These are phyloP conservation scores for Rhagium mordax DNA, from an alignment of 2,888 invertebrate species.

Conservation along the genomic window DNA sequence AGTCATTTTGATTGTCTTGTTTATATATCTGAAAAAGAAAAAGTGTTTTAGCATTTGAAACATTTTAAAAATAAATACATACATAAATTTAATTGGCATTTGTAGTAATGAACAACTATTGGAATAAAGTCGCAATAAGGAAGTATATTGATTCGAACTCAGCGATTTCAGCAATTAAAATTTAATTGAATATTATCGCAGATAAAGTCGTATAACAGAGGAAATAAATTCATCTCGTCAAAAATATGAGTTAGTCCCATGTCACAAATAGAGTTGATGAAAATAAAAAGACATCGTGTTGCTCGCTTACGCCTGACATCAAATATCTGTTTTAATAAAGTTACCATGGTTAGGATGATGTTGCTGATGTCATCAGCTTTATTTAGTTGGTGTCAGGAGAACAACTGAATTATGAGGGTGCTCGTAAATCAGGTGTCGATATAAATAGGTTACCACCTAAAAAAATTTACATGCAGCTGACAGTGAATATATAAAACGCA, in stretches of 20 bases:
- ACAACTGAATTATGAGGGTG: slow-evolving; percentile 24
- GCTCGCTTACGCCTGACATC: slow-evolving; percentile 12
- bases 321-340: slow-evolving; percentile 40
- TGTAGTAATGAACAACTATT: neutral
- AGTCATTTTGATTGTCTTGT: slow-evolving; percentile 62
- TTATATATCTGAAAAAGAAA: slow-evolving; percentile 50
- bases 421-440: slow-evolving; percentile 26
- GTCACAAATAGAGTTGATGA: slow-evolving; percentile 19
- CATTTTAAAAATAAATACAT: neutral
- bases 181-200: slow-evolving; percentile 19
- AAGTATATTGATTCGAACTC: neutral
- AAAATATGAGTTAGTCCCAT: slow-evolving; percentile 6
- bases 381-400: slow-evolving; percentile 26
- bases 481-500: neutral
- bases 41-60: neutral
- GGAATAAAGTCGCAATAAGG: neutral
- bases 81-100: neutral
- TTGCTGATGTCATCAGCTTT: slow-evolving; percentile 23
- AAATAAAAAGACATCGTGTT: slow-evolving; percentile 10
- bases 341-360: slow-evolving; percentile 18
- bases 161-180: neutral
- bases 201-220: neutral
- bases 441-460: slow-evolving; percentile 17
- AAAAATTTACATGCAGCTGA: neutral
- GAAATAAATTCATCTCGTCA: slow-evolving; percentile 23